Conservation (phyloP, 2,113 vertebrate species). For the Carollia perspicillata region DNA sequence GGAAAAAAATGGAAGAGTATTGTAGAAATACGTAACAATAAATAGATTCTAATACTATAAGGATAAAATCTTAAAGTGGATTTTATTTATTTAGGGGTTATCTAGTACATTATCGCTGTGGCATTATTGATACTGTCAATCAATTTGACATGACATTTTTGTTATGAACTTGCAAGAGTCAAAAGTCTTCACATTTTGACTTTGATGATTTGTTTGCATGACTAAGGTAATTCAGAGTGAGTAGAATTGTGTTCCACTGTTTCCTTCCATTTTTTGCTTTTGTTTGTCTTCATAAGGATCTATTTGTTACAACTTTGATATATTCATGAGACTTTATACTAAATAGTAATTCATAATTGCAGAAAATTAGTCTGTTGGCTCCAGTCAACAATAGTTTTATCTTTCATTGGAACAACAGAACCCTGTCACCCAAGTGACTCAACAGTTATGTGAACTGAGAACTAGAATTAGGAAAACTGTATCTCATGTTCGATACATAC, state of each 20-base stretch:
- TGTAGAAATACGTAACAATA: not conserved
- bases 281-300: not conserved
- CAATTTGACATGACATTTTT: not conserved
- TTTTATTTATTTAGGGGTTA: not conserved
- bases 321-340: not conserved
- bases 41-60: not conserved
- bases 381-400: not conserved
- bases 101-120: not conserved
- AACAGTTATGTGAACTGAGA: not conserved
- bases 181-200: not conserved
- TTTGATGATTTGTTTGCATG: not conserved
- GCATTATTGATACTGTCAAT: not conserved
- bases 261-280: not conserved
- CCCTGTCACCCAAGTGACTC: not conserved
- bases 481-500: not conserved
- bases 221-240: not conserved
- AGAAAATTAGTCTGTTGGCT: not conserved
- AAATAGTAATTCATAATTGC: not conserved
- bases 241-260: not conserved
- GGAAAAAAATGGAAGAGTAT: not conserved
- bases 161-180: not conserved
- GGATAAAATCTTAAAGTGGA: not conserved
- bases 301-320: not conserved
- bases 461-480: not conserved
- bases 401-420: not conserved